These are phyloP conservation scores for Pipa parva DNA, from an alignment of 2,113 vertebrate genomes.

Conservation along the genomic window DNA sequence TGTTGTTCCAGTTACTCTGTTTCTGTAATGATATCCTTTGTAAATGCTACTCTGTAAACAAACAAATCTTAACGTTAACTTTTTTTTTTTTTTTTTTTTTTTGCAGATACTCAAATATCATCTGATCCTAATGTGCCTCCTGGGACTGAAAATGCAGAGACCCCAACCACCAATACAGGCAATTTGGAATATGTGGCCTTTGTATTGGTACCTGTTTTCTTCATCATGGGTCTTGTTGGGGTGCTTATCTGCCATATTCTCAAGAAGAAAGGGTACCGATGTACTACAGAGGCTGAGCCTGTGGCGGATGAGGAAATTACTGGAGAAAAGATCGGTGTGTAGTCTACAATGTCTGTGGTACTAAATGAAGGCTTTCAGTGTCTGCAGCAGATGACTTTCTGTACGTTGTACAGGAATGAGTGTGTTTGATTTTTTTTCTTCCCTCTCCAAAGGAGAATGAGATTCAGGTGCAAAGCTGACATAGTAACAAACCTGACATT, in stretches of 20 bases:
- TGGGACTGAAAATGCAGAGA: conserved; percentile 37
- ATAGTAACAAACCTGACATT: too few relatives aligned
- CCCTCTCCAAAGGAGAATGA: too few relatives aligned
- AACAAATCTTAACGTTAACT: background rate
- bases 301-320: conserved; percentile 58
- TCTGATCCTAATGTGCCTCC: conserved; percentile 24
- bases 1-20: too few relatives aligned
- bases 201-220: conserved; percentile 79
- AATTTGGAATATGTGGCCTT: conserved; percentile 73
- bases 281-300: conserved; percentile 80
- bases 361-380: too few relatives aligned
- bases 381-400: too few relatives aligned
- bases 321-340: conserved; percentile 74
- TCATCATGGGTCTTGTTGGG: conserved; percentile 86
- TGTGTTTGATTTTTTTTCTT: too few relatives aligned
- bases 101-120: conserved; percentile 30
- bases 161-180: conserved; percentile 28
- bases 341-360: too few relatives aligned
- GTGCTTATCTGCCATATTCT: conserved; percentile 89
- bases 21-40: too few relatives aligned
- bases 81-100: conserved; percentile 32
- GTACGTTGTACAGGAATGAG: too few relatives aligned
- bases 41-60: too few relatives aligned
- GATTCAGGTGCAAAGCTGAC: too few relatives aligned
- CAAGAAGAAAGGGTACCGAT: conserved; percentile 91